phyloP scores from a whole-genome alignment of 2,888 invertebrate species.

The Xanthia togata region DNA sequence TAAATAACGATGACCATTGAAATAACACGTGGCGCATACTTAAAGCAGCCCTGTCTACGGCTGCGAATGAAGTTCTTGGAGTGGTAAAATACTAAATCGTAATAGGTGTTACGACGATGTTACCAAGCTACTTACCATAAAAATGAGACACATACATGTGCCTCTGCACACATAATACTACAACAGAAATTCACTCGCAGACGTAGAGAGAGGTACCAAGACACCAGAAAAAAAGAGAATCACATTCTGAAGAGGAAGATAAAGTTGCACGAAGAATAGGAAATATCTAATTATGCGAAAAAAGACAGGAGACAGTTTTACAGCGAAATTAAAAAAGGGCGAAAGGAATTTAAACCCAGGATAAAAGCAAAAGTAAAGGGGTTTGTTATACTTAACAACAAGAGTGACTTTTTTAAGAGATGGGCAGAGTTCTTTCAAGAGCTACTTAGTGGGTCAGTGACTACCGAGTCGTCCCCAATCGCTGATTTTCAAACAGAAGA shows the following conservation, averaged over 20 bases:
- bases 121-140: neutral
- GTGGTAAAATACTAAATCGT: neutral
- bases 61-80: neutral
- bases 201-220: neutral
- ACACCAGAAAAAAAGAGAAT: neutral
- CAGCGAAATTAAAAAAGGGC: neutral
- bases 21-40: neutral
- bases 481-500: neutral
- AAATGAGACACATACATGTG: neutral
- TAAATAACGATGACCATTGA: neutral
- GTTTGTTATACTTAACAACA: neutral
- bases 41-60: neutral
- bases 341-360: too few species aligned
- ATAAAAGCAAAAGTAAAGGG: neutral
- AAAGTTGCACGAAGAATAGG: neutral
- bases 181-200: neutral
- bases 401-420: neutral
- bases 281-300: too few species aligned
- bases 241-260: neutral
- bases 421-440: neutral
- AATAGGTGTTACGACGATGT: neutral
- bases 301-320: neutral
- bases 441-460: neutral
- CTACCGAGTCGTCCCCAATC: neutral
- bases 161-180: neutral